Conservation (phyloP, 2,113 vertebrate genomes). For the Chaetodon trifascialis region DNA sequence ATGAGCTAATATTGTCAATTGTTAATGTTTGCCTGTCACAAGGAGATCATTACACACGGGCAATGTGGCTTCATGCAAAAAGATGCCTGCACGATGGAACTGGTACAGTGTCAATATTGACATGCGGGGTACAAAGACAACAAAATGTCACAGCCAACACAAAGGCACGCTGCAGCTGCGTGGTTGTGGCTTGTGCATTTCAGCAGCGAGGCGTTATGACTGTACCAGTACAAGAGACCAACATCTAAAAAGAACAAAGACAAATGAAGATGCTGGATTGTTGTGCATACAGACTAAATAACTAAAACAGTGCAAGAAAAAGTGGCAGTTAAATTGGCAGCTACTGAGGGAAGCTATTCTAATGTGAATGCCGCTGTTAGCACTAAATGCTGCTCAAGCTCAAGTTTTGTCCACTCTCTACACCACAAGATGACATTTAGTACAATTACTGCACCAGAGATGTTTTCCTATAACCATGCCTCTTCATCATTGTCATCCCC, state of each 20-base stretch:
- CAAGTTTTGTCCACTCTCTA: neutral
- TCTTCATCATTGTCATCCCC: conserved; percentile 15
- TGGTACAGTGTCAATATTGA: neutral
- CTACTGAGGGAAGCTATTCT: neutral
- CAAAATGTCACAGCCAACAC: neutral
- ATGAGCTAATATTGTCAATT: neutral
- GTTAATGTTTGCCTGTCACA: neutral
- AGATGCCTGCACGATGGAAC: neutral
- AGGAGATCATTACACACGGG: neutral
- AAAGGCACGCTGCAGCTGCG: neutral
- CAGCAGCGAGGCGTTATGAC: neutral
- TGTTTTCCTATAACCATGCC: neutral
- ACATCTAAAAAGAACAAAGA: neutral
- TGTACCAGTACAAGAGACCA: neutral
- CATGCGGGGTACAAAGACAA: neutral
- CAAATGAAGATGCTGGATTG: neutral
- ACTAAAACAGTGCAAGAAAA: neutral
- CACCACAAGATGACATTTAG: too few species aligned
- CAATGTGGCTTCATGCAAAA: neutral
- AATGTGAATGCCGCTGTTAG: neutral
- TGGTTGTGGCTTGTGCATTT: neutral
- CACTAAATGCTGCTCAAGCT: too few species aligned
- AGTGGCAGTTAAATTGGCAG: neutral
- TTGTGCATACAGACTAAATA: neutral
- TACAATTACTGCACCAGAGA: neutral